These are phyloP conservation scores for Ornithoptera priamus DNA, from an alignment of 2,888 invertebrate genomes.

Conservation along the genomic window DNA sequence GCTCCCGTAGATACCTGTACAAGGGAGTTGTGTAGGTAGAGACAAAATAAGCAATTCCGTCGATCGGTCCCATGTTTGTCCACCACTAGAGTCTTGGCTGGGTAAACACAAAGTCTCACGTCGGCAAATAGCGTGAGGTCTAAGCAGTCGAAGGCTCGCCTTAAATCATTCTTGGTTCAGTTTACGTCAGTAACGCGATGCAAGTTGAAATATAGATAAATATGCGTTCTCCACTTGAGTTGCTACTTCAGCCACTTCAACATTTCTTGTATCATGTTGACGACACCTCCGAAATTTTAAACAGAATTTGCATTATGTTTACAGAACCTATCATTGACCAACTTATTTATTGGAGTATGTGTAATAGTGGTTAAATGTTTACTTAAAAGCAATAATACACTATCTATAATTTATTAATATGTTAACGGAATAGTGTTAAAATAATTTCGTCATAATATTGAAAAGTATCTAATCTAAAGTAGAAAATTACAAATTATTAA, in stretches of 20 bases:
- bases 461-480: no score
- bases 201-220: slow-evolving; percentile 52
- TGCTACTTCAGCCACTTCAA: slow-evolving; percentile 38
- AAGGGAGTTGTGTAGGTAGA: slow-evolving; percentile 74
- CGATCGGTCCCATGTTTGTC: slow-evolving; percentile 77
- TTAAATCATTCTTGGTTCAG: slow-evolving; percentile 67
- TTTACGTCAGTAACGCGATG: slow-evolving; percentile 43
- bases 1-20: slow-evolving; percentile 61
- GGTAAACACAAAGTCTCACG: slow-evolving; percentile 76
- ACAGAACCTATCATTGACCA: slow-evolving; percentile 5
- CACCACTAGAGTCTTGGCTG: slow-evolving; percentile 79
- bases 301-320: slow-evolving; percentile 25
- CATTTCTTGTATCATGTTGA: slow-evolving; percentile 42
- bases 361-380: no score
- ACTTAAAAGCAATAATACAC: no score
- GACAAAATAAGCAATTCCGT: slow-evolving; percentile 80
- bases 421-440: no score
- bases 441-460: no score
- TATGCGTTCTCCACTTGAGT: slow-evolving; percentile 44
- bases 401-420: no score
- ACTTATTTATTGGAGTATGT: no score
- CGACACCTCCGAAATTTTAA: slow-evolving; percentile 39
- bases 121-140: slow-evolving; percentile 76
- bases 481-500: no score
- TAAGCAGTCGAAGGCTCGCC: slow-evolving; percentile 66